These are phyloP conservation scores for Potamilus streckersoni DNA, from an alignment of 1,140 invertebrate genomes.

Conservation along the genomic window DNA sequence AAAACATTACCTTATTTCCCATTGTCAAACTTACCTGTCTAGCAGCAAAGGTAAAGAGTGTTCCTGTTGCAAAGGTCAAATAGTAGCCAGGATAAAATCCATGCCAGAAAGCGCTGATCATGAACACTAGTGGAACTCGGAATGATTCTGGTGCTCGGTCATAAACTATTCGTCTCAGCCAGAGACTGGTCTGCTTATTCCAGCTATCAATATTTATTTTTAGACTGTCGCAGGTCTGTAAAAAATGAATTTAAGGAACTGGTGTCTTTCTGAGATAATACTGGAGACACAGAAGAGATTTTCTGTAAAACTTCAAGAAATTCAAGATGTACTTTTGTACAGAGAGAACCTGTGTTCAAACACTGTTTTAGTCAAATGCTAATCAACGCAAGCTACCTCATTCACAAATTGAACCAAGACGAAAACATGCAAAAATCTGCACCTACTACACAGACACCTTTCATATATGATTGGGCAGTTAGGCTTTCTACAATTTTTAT, in stretches of 20 bases:
- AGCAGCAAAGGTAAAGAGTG: conserved; percentile 86
- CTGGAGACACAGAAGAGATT: background rate
- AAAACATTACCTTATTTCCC: no score
- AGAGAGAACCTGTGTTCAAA: background rate
- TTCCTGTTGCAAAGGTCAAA: conserved; percentile 90
- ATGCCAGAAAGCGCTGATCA: conserved; percentile 95
- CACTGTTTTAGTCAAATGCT: background rate
- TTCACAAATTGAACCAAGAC: background rate
- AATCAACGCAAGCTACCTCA: background rate
- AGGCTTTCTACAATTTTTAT: no score
- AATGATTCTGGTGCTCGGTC: conserved; percentile 49
- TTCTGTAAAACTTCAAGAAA: background rate
- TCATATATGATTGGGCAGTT: no score
- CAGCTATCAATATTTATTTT: conserved; percentile 62
- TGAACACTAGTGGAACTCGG: conserved; percentile 79
- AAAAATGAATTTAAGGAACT: conserved; percentile 5
- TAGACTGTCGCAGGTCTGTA: conserved; percentile 57
- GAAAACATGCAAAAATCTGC: no score
- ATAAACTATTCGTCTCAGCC: conserved; percentile 61
- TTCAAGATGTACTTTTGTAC: background rate
- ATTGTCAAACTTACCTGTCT: conserved; percentile 68
- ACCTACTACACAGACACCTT: no score
- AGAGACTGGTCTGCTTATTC: conserved; percentile 59
- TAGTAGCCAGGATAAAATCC: conserved; percentile 98
- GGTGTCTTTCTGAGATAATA: background rate